Evolutionary conservation across 2,888 invertebrate genomes (phyloP), one percentile per base, ranked within the genome.

Genomic region (Glyphotaelius pellucidus): DNA sequence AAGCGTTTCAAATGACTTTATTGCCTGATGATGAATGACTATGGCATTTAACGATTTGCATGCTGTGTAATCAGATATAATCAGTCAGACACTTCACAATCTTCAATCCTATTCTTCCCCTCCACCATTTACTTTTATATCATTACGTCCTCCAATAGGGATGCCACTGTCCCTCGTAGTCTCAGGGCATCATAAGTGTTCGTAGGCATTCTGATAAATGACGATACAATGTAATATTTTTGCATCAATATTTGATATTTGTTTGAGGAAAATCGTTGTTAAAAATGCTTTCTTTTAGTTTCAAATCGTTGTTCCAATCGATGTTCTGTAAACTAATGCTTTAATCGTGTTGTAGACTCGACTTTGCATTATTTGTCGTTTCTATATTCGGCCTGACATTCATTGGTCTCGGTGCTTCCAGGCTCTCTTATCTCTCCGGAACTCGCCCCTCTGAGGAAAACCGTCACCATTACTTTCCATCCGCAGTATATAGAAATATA

Each of bases 401-500:
- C 11, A 35, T 19, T 35, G 83, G 15, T 67, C 52, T 67, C 52
- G 15, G 52, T 25, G 83, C 83, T 35, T 19, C 83, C 31, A 15
- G 15, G n/a, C 83, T 35, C 32, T 15, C 31, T 35, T 35, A 31
- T 35, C 83, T 83, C 83, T 32, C 81, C 14, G 19, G 83, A 19
- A 83, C 35, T 30, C 83, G 32, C 31, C 83, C 81, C 81, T 81
- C 81, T 67, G 52, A 67, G 52, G 52, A 25, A 67, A 67, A 67
- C 52, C 52, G 67, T n/a, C 90, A 79, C 80, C 38, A n/a, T 35
- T 32, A 47, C 86, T 47, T n/a, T 79, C 92, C 80, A n/a, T 79
- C 85, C 80, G 85, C 19, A 85, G 67, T 84, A 84, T 80, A 92
- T 90, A 91, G 80, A 91, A 92, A 91, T 92, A 91, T 92, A 92